Base-by-base conservation (phyloP, 2,888 invertebrate species). In the Drosophila aldrichi region DNA sequence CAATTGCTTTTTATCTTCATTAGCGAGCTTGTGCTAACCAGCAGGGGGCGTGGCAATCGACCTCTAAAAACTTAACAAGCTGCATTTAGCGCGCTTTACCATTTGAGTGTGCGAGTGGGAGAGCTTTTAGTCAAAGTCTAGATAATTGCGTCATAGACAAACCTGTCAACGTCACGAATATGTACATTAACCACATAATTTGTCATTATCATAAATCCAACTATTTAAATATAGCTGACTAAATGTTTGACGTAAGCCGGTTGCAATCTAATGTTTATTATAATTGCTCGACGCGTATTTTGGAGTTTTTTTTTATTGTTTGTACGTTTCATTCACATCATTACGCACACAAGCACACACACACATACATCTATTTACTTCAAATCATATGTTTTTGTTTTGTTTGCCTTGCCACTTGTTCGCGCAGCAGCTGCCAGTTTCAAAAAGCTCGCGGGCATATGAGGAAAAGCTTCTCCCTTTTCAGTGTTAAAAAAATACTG, bases 331-430 rank as follows among this genome's bases (percentile, higher is more conserved):
- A 63, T 60, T 76, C 56, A 70, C 56, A 56, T 52, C 22, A 32
- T 18, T 44, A 52, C 49, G 44, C 40, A 20, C 38, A 38, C 38
- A 38, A 25, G 1, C 48, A 56, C 8, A 56, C 25, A 52, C 43
- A 55, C 14, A 16, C 32, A 29, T 5, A 7, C 18, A 48, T 40
- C 18, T 72, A 49, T 63, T 59, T 61, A 46, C 40, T 57, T 55
- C 10, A 52, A 34, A 70, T 54, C 58, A 67, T 71, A 49, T 86
- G 86, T 75, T 87, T 75, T 84, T 89, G 86, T 86, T 86, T 86
- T 86, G 79, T 65, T 89, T 81, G 71, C 79, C 63, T 77, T 77
- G 56, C 67, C 84, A 74, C 79, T 79, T 87, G 76, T 87, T 87
- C 84, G 79, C 46, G 5, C 9, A 74, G 60, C 71, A 77, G 74